These are phyloP conservation scores for Helobdella robusta DNA, from an alignment of 2,888 invertebrate genomes.

Conservation along the genomic window DNA sequence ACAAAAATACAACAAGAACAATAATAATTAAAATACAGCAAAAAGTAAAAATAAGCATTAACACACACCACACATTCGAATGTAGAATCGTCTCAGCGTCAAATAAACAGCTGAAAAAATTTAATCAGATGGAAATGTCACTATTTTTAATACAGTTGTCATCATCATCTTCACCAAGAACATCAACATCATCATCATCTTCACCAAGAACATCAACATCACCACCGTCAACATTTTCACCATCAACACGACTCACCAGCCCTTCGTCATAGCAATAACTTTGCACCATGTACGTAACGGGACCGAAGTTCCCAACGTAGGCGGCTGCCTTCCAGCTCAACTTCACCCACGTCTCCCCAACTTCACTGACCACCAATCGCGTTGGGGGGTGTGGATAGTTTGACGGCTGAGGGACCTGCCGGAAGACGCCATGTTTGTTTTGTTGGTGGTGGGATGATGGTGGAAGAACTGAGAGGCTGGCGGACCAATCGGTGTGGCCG, in stretches of 20 bases:
- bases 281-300: constrained; percentile 33
- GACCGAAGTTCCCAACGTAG: constrained; percentile 35
- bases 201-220: not conserved
- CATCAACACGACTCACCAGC: constrained; percentile 36
- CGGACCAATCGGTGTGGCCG: constrained; percentile 58
- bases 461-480: constrained; percentile 37
- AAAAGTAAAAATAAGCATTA: no score
- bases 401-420: constrained; percentile 33
- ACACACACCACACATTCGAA: no score
- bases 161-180: no score
- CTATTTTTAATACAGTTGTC: no score
- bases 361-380: constrained; percentile 29
- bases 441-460: constrained; percentile 41
- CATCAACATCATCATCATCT: no score
- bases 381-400: constrained; percentile 36
- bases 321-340: constrained; percentile 34
- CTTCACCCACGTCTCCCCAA: constrained; percentile 33
- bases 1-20: no score
- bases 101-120: no score
- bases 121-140: no score
- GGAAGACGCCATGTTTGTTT: not conserved
- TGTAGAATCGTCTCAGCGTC: no score
- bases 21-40: no score
- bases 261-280: constrained; percentile 55
- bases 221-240: not conserved